phyloP scores from a whole-genome alignment of 30 jellyfish, hydroid and myxozoan genomes.

The Turritopsis rubra region DNA sequence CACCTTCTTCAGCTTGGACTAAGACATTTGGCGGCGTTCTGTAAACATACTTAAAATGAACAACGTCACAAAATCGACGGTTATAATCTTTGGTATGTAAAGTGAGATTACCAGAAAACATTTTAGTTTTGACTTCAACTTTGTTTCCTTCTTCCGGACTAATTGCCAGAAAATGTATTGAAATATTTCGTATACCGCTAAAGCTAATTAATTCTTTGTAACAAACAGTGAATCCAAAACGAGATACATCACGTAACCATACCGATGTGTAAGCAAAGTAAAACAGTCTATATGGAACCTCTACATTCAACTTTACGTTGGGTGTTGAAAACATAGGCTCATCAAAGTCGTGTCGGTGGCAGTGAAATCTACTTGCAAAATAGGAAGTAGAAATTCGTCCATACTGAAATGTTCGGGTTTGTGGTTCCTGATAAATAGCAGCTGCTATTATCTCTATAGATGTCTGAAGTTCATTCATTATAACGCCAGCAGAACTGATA shows the following conservation, averaged over 20 bases:
- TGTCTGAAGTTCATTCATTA: background rate
- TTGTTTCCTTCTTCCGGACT: background rate
- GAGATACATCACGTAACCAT: slow-evolving; percentile 15
- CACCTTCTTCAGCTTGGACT: slow-evolving; percentile 11
- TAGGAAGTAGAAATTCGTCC: background rate
- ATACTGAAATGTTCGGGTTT: background rate
- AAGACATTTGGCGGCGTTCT: background rate
- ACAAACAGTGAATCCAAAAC: slow-evolving; percentile 16
- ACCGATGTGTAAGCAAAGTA: background rate
- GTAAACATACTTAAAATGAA: background rate
- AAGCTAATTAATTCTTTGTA: slow-evolving; percentile 14
- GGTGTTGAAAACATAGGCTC: slow-evolving; percentile 1
- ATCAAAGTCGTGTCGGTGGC: background rate
- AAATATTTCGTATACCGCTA: background rate
- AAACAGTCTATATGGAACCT: background rate
- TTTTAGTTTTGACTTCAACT: background rate
- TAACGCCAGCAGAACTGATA: background rate
- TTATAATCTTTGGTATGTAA: too few relatives aligned
- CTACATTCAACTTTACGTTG: background rate
- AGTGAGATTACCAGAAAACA: background rate
- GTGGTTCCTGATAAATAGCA: background rate
- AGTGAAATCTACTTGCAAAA: background rate
- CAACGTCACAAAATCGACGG: background rate
- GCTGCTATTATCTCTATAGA: background rate
- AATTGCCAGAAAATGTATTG: slow-evolving; percentile 21